These are phyloP conservation scores for Paraplagusia blochii DNA, from an alignment of 2,113 vertebrate genomes.

Conservation along the genomic window DNA sequence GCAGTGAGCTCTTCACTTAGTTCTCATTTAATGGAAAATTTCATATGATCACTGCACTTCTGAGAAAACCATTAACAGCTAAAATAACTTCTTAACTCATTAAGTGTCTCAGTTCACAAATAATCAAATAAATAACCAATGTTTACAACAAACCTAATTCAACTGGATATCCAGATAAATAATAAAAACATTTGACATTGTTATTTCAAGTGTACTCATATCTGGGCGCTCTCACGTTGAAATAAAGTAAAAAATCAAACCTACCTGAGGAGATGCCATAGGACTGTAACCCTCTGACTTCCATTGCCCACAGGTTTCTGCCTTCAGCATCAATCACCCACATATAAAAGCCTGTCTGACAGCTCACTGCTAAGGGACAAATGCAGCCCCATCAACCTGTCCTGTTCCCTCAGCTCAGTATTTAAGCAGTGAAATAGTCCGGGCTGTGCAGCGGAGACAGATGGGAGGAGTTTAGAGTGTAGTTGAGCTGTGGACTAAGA, in stretches of 20 bases:
- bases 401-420: constrained; percentile 27
- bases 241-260: constrained; percentile 11
- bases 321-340: constrained; percentile 30
- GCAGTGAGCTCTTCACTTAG: not conserved
- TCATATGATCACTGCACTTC: not conserved
- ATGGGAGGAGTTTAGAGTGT: constrained; percentile 68
- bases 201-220: not conserved
- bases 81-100: constrained; percentile 7
- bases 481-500: constrained; percentile 24
- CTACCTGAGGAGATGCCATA: constrained; percentile 60
- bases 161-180: not conserved
- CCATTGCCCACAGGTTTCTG: constrained; percentile 32
- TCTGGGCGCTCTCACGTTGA: not conserved
- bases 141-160: too few relatives aligned
- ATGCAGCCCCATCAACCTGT: constrained; percentile 28
- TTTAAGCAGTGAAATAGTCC: constrained; percentile 33
- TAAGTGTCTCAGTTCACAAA: constrained; percentile 21
- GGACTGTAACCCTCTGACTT: constrained; percentile 31
- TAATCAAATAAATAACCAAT: not conserved
- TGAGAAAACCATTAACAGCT: not conserved
- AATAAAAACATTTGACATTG: not conserved
- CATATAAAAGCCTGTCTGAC: constrained; percentile 13
- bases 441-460: constrained; percentile 31
- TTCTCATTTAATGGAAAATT: constrained; percentile 10
- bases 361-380: constrained; percentile 17